These are phyloP conservation scores for Chironomus tentans DNA, from an alignment of 2,888 invertebrate species.

Conservation along the genomic window DNA sequence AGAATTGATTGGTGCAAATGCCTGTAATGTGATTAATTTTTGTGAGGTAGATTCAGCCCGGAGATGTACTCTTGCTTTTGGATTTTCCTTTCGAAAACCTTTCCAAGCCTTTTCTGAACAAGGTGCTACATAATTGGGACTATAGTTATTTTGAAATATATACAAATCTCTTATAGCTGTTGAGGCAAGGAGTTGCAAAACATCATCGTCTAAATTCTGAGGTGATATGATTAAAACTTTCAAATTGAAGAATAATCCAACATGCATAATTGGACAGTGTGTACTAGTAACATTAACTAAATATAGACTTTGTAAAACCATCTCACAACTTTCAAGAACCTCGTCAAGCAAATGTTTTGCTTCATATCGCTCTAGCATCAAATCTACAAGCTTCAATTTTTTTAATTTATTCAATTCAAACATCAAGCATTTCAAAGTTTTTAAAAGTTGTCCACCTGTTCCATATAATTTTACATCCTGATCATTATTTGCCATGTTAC, in stretches of 20 bases:
- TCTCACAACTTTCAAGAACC: conserved; percentile 55
- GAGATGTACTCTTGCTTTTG: conserved; percentile 37
- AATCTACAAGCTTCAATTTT: conserved; percentile 58
- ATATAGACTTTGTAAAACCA: conserved; percentile 52
- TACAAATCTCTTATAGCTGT: conserved; percentile 57
- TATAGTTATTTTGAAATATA: conserved; percentile 63
- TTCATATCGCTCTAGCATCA: conserved; percentile 62
- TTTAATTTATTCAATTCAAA: conserved; percentile 53
- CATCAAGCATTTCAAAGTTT: conserved; percentile 57
- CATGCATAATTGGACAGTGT: conserved; percentile 60
- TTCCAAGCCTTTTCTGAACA: conserved; percentile 46
- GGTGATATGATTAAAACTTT: conserved; percentile 55
- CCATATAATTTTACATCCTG: conserved; percentile 60
- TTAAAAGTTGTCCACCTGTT: conserved; percentile 63
- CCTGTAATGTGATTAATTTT: conserved; percentile 56
- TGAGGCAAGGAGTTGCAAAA: conserved; percentile 54
- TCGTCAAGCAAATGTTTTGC: conserved; percentile 64
- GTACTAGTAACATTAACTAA: conserved; percentile 66
- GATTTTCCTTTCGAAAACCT: conserved; percentile 47
- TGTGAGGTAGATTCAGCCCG: conserved; percentile 29
- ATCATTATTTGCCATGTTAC: conserved; percentile 55
- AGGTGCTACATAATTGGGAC: conserved; percentile 47
- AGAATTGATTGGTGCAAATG: conserved; percentile 57
- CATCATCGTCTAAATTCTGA: conserved; percentile 66
- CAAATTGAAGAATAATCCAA: conserved; percentile 66